These are phyloP conservation scores for Ifrita kowaldi DNA, from an alignment of 2,113 vertebrate species.

Conservation along the genomic window DNA sequence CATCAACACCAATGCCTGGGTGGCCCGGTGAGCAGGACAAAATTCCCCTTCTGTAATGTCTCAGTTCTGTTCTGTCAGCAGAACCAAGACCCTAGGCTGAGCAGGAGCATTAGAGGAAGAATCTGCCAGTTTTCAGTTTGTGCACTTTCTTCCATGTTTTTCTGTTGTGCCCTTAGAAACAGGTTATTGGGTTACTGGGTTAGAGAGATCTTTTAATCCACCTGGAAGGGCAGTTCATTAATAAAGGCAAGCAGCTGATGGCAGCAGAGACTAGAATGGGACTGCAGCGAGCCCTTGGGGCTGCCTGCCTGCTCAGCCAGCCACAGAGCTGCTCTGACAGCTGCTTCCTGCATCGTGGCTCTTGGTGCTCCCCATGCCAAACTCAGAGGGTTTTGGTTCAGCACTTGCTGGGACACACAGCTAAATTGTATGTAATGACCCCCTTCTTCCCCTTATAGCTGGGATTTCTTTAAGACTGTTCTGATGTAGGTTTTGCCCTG, in stretches of 20 bases:
- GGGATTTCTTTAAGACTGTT: not conserved
- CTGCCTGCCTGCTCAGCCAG: not conserved
- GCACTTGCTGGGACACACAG: not conserved
- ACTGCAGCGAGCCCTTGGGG: fast-evolving
- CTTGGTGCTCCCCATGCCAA: not conserved
- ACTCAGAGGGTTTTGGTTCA: not conserved
- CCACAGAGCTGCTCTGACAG: not conserved
- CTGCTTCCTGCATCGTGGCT: not conserved
- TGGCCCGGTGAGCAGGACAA: conserved; percentile 83
- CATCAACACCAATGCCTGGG: conserved; percentile 95
- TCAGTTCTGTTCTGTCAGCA: not conserved
- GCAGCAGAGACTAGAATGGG: not conserved
- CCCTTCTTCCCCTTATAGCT: not conserved
- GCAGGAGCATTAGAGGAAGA: not conserved
- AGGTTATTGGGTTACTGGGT: not conserved
- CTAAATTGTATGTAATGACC: not conserved
- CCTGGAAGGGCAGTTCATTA: not conserved
- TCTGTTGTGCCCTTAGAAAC: not conserved
- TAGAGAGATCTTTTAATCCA: not conserved
- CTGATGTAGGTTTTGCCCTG: not conserved
- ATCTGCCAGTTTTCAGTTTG: not conserved
- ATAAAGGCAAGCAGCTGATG: not conserved
- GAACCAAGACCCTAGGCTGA: not conserved
- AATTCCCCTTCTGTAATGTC: not conserved
- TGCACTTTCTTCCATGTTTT: not conserved